These are phyloP conservation scores for Nephrotoma guestfalica DNA, from an alignment of 2,888 invertebrate species.

Conservation along the genomic window DNA sequence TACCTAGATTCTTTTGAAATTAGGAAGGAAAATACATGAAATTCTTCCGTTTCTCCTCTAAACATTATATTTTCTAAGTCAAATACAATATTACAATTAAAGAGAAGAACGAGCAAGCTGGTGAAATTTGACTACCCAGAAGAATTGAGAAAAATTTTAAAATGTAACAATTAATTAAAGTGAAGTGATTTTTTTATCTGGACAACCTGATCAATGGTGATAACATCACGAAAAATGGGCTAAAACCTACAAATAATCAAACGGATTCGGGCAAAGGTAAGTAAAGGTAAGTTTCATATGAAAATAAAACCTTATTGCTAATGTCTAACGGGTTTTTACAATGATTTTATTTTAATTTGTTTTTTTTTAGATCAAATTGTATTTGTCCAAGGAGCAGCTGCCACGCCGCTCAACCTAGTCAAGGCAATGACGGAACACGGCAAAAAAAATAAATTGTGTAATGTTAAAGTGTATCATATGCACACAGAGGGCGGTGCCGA, in stretches of 20 bases:
- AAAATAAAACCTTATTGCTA: neutral
- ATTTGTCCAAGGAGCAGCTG: constrained; percentile 81
- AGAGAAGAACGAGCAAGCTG: no score
- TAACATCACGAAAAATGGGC: no score
- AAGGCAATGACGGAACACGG: constrained; percentile 72
- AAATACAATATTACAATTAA: no score
- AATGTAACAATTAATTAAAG: neutral
- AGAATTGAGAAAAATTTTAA: no score
- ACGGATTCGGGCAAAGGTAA: neutral
- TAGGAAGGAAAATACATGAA: no score
- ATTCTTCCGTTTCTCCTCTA: no score
- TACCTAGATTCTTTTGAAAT: no score
- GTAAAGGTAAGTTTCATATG: neutral
- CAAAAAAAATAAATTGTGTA: constrained; percentile 47
- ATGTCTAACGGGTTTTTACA: neutral
- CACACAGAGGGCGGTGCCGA: constrained; percentile 50
- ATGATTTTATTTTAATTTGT: neutral
- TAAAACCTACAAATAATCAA: neutral
- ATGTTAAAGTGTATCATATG: constrained; percentile 80
- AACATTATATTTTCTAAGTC: no score
- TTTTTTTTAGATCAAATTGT: constrained; percentile 63
- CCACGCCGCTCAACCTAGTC: constrained; percentile 72
- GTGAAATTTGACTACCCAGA: no score
- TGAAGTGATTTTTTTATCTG: neutral
- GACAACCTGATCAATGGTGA: no score